Percentiles rank a stretch among this genome's conserved stretches.
phyloP scores from a whole-genome alignment of 1,140 invertebrate species.

The Zaprionus nigranus region DNA sequence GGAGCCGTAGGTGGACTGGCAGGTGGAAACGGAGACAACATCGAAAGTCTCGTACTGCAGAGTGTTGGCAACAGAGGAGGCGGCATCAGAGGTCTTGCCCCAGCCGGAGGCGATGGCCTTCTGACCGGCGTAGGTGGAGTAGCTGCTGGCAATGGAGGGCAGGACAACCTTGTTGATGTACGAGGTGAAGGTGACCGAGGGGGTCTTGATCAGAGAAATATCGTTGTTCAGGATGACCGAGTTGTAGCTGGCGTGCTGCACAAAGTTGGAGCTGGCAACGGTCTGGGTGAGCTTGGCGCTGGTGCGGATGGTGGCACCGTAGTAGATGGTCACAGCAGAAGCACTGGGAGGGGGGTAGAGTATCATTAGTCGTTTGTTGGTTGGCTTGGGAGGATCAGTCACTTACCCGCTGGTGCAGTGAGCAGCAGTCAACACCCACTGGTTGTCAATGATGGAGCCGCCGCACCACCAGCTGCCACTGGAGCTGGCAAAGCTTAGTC shows the following conservation, averaged over 20 bases:
- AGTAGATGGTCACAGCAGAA: slow-evolving; percentile 50
- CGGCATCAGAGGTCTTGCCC: slow-evolving; percentile 58
- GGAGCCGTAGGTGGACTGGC: slow-evolving; percentile 46
- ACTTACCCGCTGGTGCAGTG: slow-evolving; percentile 85
- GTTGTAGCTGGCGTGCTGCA: slow-evolving; percentile 63
- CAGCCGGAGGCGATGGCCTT: slow-evolving; percentile 66
- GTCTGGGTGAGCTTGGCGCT: slow-evolving; percentile 39
- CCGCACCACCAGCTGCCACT: slow-evolving; percentile 86
- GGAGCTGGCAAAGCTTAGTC: slow-evolving; percentile 78
- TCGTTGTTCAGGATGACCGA: slow-evolving; percentile 53
- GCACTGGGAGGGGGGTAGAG: slow-evolving; percentile 37
- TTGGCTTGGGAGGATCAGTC: neutral
- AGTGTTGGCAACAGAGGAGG: slow-evolving; percentile 37
- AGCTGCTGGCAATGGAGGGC: slow-evolving; percentile 43
- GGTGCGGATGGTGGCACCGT: slow-evolving; percentile 63
- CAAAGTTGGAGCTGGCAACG: slow-evolving; percentile 49
- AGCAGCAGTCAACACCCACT: slow-evolving; percentile 87
- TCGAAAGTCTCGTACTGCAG: slow-evolving; percentile 45
- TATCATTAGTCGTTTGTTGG: neutral
- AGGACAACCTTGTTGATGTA: slow-evolving; percentile 48
- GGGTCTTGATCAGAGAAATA: slow-evolving; percentile 63
- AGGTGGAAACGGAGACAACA: slow-evolving; percentile 23
- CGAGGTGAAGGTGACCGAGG: slow-evolving; percentile 16
- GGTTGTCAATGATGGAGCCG: slow-evolving; percentile 86
- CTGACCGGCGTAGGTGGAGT: slow-evolving; percentile 59